Evolutionary conservation across 2,113 vertebrate species (phyloP), one percentile per base, ranked within the genome.

Genomic region (Cygnus buccinator): DNA sequence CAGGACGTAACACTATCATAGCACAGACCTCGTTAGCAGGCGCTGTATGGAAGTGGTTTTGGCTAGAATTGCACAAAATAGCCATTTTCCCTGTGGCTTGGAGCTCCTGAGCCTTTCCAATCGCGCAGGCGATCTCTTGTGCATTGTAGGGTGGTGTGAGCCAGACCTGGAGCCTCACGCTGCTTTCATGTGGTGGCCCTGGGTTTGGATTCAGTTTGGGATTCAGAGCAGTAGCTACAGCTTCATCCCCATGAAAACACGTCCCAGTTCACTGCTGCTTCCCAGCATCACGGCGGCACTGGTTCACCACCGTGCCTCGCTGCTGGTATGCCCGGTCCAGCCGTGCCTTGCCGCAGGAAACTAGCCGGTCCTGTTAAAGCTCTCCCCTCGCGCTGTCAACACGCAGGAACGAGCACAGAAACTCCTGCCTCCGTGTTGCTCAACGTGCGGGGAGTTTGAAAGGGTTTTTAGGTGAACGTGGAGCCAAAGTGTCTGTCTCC

Each of bases 401-500:
- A 91, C 0, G 0, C 39, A 95, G 91, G 91, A 95, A 96, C 44
- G 63, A 92, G 87, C 84, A 73, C 71, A 96, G 94, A 95, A 96
- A 96, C 87, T 96, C 48, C 67, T 95, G 87, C 89, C 87, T 93
- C 57, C 1, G 1, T 21, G 84, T 96, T 97, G 93, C 96, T 95
- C 96, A 97, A 95, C 1, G 6, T 0, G 0, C 62, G 3, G 0
- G 58, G 85, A 6, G 4, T 78, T 87, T 92, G 66, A 96, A 96
- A 95, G 88, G 78, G 88, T 62, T 96, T 92, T 81, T 87, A 87
- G 90, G 86, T 92, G 89, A 96, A 55, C 11, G 7, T 91, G 95
- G 92, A 93, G 96, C 94, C 87, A 5, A 94, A 84, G 63, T 91
- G 95, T 96, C 96, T 97, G 94, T 93, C 89, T 95, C 96, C 95